Conservation (phyloP, 2,888 invertebrate species). For the Drosophila emarginata region DNA sequence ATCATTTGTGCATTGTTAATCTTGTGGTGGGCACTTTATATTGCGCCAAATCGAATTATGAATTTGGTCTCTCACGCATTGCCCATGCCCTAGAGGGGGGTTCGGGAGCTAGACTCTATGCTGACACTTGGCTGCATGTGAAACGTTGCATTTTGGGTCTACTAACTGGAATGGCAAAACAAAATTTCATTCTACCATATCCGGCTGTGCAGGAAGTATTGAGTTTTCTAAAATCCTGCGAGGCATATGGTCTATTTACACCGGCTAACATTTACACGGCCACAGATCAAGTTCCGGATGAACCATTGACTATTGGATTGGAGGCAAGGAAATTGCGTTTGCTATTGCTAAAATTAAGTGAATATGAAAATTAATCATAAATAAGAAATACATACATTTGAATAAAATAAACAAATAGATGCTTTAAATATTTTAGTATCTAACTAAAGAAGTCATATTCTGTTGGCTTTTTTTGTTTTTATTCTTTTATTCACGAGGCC, state of each 20-base stretch:
- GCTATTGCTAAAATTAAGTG: constrained; percentile 80
- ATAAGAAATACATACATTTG: too few species aligned
- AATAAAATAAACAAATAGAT: too few species aligned
- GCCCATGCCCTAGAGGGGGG: constrained; percentile 92
- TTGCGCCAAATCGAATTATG: constrained; percentile 99
- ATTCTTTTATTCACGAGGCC: too few species aligned
- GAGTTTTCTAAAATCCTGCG: constrained; percentile 93
- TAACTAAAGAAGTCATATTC: too few species aligned
- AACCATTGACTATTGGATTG: constrained; percentile 81
- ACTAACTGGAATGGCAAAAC: constrained; percentile 92
- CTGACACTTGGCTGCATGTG: constrained; percentile 99
- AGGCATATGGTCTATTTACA: constrained; percentile 83
- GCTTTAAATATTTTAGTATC: too few species aligned
- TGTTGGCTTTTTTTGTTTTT: too few species aligned
- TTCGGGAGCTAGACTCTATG: constrained; percentile 89
- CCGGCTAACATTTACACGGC: constrained; percentile 79
- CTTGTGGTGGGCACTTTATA: constrained; percentile 99
- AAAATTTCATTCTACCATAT: constrained; percentile 91
- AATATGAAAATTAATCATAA: constrained; percentile 74
- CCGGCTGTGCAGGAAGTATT: constrained; percentile 91
- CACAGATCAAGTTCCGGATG: constrained; percentile 77
- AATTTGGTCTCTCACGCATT: constrained; percentile 98
- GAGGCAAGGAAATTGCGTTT: constrained; percentile 81
- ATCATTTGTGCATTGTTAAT: constrained; percentile 99
- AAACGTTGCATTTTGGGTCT: constrained; percentile 96